phyloP scores from a whole-genome alignment of 2,797 vertebrate species.

The Denticeps clupeoides region DNA sequence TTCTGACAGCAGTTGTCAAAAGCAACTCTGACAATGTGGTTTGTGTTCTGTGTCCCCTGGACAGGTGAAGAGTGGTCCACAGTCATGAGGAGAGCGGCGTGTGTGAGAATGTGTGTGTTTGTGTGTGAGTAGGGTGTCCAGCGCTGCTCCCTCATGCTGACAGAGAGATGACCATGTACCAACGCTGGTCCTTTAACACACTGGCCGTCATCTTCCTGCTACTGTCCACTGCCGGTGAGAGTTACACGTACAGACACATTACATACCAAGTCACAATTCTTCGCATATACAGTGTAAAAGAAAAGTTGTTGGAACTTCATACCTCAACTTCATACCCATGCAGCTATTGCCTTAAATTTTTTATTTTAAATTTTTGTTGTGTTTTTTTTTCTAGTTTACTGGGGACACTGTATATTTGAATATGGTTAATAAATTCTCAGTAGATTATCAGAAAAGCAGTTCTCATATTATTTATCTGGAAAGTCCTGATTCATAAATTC shows the following conservation, averaged over 20 bases:
- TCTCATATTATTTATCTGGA: too few species aligned
- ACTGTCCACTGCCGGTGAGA: slow-evolving; percentile 59
- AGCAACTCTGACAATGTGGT: slow-evolving; percentile 4
- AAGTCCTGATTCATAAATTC: too few species aligned
- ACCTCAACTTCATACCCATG: too few species aligned
- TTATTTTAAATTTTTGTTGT: too few species aligned
- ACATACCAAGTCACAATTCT: not conserved
- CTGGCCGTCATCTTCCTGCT: slow-evolving; percentile 57
- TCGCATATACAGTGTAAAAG: too few species aligned
- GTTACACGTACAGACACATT: not conserved
- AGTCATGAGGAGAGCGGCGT: slow-evolving; percentile 13
- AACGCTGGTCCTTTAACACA: slow-evolving; percentile 58
- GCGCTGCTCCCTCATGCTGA: slow-evolving; percentile 54
- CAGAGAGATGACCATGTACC: slow-evolving; percentile 69
- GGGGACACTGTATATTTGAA: too few species aligned
- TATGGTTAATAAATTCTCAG: too few species aligned
- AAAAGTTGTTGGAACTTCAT: too few species aligned
- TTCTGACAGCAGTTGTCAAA: too few species aligned
- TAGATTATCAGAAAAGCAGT: too few species aligned
- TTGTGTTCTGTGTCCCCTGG: slow-evolving; percentile 12
- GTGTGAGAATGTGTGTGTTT: slow-evolving; percentile 5
- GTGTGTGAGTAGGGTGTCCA: not conserved
- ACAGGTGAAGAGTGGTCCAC: not conserved
- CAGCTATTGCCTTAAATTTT: too few species aligned
- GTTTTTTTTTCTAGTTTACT: too few species aligned